Evolutionary conservation across 2,113 vertebrate species (phyloP), one percentile per base, ranked within the genome.

Genomic region (Nesoenas mayeri): DNA sequence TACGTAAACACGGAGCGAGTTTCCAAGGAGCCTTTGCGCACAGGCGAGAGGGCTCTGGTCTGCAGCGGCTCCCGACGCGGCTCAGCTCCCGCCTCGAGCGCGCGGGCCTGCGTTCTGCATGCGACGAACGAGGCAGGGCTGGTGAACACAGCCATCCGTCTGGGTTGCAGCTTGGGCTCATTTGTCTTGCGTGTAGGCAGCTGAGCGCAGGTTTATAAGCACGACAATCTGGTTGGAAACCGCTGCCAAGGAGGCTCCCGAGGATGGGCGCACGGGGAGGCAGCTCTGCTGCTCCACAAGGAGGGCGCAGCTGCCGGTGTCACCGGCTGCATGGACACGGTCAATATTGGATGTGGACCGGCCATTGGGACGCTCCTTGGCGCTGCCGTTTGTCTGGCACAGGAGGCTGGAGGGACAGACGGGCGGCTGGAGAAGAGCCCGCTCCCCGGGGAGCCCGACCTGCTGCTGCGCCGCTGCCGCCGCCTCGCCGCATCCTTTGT

Each of bases 111-210:
- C 5, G n/a, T 9, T 79, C 81, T 34, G 72, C 79, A 3, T 34
- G 91, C 83, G 9, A 2, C 3, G 15, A 88, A 8, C 61, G 7
- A 34, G 89, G 84, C 85, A 88, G 90, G 88, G 75, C 93, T 90
- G 94, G 85, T 69, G 53, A 74, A 85, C 82, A n/a, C 64, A 79
- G 84, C 2, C 6, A 82, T 93, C 93, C 91, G 14, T 91, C 90
- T 90, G 93, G 88, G 85, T 70, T 74, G 90, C 95, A 90, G 95
- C 92, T 88, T 90, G 92, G 85, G 85, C 92, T 96, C 88, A 64
- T 95, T 93, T 90, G 90, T 95, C 96, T 97, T 78, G 88, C 80
- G 0, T 29, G 88, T 88, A 88, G 91, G 88, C 85, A 73, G 47
- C 25, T 15, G 93, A 73, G 89, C 64, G n/a, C 93, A 77, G 93